Evolutionary conservation across 1,140 invertebrate species (phyloP), one percentile per base, ranked within the genome.

Genomic region (Lasioglossum albipes): DNA sequence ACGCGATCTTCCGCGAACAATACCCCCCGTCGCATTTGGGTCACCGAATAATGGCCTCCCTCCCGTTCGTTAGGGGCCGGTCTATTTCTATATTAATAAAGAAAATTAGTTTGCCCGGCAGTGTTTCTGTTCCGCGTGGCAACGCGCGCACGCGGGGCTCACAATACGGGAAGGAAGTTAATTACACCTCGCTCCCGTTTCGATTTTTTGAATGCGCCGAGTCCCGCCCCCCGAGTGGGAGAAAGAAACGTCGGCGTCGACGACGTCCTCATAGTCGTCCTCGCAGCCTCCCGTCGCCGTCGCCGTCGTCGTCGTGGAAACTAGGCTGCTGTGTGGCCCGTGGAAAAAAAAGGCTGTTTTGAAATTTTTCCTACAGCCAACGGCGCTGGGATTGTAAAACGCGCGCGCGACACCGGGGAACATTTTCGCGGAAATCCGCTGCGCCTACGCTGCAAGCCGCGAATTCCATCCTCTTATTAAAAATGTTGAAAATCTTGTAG

Each of bases 131-230:
- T 75, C 75, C 70, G 71, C 66, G 64, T 52, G 20, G 70, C 57
- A 42, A 45, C 52, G 66, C 69, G 70, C 69, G 69, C 52, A 73
- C 75, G 16, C 59, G 31, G 27, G 31, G 27, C 22, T 31, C 57
- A 73, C 67, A 79, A 73, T 74, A 74, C 70, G n/a, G 45, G 41
- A 73, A 79, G 61, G 77, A 74, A 79, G 70, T 79, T 79, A 79
- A 79, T 79, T 79, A 79, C 70, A 73, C 70, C 77, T 73, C 70
- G 77, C 22, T 79, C 77, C n/a, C 61, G 52, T 79, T 79, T 73
- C 49, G 77, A 79, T 74, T 74, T 79, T 79, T 79, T 74, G 31
- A 79, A 79, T 79, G 13, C 52, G 2, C 2, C 9, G 10, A 12
- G 42, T 31, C 45, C 61, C 42, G 49, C 54, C 18, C 16, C 59